Conservation (phyloP, 2,797 vertebrate genomes). For the Neosilurus hyrtlii region DNA sequence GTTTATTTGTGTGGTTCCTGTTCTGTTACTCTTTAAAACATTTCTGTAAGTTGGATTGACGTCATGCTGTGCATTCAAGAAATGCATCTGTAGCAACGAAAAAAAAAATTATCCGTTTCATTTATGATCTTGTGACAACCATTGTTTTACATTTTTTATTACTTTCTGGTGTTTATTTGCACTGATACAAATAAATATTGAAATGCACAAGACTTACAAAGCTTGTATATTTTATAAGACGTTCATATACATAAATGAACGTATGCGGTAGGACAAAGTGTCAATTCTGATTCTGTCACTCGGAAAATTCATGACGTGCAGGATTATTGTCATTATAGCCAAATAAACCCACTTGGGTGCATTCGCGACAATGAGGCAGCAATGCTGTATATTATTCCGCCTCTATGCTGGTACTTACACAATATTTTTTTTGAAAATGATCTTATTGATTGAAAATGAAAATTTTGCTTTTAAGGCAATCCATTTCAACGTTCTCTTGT, state of each 20-base stretch:
- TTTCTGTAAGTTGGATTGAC: constrained; percentile 63
- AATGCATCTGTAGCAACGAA: constrained; percentile 74
- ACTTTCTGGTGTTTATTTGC: constrained; percentile 83
- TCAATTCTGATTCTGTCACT: neutral
- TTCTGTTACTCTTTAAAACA: constrained; percentile 73
- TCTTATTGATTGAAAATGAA: too few species aligned
- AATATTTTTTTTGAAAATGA: too few species aligned
- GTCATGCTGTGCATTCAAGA: constrained; percentile 71
- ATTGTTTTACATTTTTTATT: constrained; percentile 73
- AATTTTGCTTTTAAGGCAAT: too few species aligned
- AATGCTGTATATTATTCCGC: too few species aligned
- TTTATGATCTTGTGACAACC: constrained; percentile 71
- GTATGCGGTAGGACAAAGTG: neutral
- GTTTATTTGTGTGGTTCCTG: constrained; percentile 58
- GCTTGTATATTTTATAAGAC: neutral
- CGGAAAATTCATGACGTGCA: neutral
- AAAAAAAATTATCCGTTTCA: constrained; percentile 63
- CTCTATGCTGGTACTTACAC: too few species aligned
- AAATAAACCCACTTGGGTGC: too few species aligned
- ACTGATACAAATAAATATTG: constrained; percentile 84
- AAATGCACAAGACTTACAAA: constrained; percentile 71
- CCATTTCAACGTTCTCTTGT: too few species aligned
- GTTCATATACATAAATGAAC: neutral
- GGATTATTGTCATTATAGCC: too few species aligned
- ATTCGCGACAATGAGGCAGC: too few species aligned